These are phyloP conservation scores for Vulpes lagopus DNA, from an alignment of 2,113 vertebrate species.

Conservation along the genomic window DNA sequence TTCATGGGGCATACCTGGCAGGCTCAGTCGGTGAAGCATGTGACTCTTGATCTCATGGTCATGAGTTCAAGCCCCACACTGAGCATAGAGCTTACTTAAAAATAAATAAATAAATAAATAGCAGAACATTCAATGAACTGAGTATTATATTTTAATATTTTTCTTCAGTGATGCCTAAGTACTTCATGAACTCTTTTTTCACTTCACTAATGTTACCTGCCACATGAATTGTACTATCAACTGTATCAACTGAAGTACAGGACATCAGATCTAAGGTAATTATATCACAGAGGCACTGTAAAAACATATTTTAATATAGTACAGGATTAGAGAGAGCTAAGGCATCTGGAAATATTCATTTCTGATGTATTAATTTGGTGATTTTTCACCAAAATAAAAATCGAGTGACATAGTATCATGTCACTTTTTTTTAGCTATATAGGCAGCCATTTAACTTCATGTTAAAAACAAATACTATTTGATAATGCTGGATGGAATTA, in stretches of 20 bases:
- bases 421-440: background rate
- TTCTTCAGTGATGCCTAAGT: background rate
- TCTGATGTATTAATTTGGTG: background rate
- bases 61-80: background rate
- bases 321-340: background rate
- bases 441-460: background rate
- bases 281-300: background rate
- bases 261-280: background rate
- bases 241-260: background rate
- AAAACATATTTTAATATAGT: background rate
- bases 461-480: slow-evolving; percentile 4
- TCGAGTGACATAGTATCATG: background rate
- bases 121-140: background rate
- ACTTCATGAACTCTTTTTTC: background rate
- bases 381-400: slow-evolving; percentile 44
- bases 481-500: slow-evolving; percentile 1
- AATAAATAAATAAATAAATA: background rate
- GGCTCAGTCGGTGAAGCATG: background rate
- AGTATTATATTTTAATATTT: slow-evolving; percentile 32
- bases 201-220: background rate
- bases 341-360: background rate
- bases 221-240: background rate
- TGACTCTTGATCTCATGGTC: background rate
- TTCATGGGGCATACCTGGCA: background rate
- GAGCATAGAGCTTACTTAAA: background rate